Evolutionary conservation across 1,140 invertebrate genomes (phyloP).

Genomic region (Vanessa tameamea): DNA sequence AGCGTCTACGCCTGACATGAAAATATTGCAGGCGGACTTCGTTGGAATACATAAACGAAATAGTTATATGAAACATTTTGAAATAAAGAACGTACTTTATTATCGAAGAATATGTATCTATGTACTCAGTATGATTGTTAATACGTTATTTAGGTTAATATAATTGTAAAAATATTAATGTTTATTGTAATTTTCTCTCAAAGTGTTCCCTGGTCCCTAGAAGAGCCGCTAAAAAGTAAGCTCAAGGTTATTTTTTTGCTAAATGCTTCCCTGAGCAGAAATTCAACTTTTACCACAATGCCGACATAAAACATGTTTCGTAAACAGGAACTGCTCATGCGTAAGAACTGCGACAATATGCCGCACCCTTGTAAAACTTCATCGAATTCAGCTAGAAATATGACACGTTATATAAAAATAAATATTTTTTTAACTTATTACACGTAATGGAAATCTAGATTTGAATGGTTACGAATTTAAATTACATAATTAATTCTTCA

Average conservation of each 20-base stretch:
- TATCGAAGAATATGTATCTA: no score
- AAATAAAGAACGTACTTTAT: neutral
- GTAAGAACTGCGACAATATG: constrained; percentile 40
- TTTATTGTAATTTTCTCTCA: neutral
- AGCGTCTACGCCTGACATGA: constrained; percentile 42
- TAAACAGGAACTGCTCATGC: constrained; percentile 70
- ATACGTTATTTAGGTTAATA: neutral
- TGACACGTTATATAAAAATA: neutral
- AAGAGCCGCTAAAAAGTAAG: constrained; percentile 14
- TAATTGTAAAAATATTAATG: neutral
- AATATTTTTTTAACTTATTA: neutral
- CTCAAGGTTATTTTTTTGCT: constrained; percentile 55
- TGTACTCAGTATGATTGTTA: no score
- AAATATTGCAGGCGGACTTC: constrained; percentile 43
- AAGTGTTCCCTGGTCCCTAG: neutral
- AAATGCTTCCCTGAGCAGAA: constrained; percentile 68
- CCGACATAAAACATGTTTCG: constrained; percentile 71
- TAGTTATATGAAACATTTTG: neutral
- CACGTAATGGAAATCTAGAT: neutral
- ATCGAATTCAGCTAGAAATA: constrained; percentile 21
- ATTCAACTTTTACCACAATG: constrained; percentile 78
- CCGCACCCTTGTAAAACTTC: constrained; percentile 34
- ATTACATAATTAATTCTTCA: neutral
- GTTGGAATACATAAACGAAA: constrained; percentile 29
- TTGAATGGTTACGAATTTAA: neutral